Evolutionary conservation across 2,113 vertebrate species (phyloP).

Genomic region (Ptyas mucosa): DNA sequence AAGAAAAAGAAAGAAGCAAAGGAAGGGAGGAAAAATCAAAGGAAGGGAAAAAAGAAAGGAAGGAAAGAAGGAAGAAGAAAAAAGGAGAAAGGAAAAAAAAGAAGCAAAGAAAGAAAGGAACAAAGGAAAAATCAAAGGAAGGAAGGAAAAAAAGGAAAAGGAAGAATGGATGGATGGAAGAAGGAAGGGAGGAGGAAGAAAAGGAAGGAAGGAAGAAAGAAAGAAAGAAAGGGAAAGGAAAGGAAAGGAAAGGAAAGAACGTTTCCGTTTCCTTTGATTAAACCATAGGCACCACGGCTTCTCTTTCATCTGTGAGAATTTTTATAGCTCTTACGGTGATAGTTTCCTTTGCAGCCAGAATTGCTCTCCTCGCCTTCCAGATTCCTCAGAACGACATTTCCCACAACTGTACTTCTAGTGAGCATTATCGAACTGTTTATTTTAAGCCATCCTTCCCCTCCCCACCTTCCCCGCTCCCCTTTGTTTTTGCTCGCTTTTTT

Average conservation of each 20-base stretch:
- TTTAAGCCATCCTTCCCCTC: constrained; percentile 31
- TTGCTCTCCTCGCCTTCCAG: constrained; percentile 5
- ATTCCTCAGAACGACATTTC: background rate
- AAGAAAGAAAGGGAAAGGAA: background rate
- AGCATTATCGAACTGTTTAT: background rate
- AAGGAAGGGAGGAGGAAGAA: no score
- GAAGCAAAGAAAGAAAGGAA: no score
- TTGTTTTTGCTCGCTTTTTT: background rate
- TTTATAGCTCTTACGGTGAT: constrained; percentile 1
- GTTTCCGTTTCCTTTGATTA: constrained; percentile 30
- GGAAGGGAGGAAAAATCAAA: no score
- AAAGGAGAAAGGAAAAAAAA: no score
- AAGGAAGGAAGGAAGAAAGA: no score
- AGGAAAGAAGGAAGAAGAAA: no score
- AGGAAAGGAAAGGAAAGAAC: background rate
- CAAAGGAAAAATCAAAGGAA: no score
- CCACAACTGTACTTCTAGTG: constrained; percentile 1
- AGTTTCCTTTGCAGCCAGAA: background rate
- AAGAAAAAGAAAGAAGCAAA: no score
- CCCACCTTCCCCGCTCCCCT: background rate
- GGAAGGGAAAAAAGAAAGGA: no score
- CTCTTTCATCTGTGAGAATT: constrained; percentile 15
- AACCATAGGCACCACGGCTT: constrained; percentile 18
- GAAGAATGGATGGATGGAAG: no score
- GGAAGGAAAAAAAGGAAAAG: no score